Base-by-base conservation (phyloP, 2,888 invertebrate genomes). In the Nesidiocoris tenuis region DNA sequence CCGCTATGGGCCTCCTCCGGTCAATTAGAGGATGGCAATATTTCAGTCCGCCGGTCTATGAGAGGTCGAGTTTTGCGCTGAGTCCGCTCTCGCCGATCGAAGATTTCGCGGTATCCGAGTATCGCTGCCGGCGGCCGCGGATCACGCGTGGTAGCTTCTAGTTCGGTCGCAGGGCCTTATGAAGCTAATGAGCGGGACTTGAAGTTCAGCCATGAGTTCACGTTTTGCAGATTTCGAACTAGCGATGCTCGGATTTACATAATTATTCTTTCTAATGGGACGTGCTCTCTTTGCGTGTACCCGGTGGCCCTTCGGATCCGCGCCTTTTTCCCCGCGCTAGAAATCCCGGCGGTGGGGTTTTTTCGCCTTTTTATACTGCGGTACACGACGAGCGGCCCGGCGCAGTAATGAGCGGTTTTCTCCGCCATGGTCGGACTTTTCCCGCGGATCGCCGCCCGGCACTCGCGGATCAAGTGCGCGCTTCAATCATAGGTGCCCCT, bases 191-290 rank as follows among this genome's bases (percentile, higher is more conserved):
- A 67, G 67, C 67, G 55, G 12, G 55, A 54, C 67, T 67, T 56
- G 39, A 65, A 17, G 25, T 24, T 65, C 54, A 22, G 55, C 54
- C 19, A 22, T 67, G 67, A 67, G 55, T 67, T 39, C 67, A 67
- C 67, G 67, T 67, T 67, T 56, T 67, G 7, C 22, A 67, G 67
- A 67, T 67, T 67, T 67, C 67, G 67, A 67, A 67, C 67, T 22
- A 56, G 67, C 67, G 67, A 67, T 67, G 67, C 56, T 19, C 56
- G 56, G 22, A 67, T 67, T 67, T 67, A 67, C 67, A 67, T 67
- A 67, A 67, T 67, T 67, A 67, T 67, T 67, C 67, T 67, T 67
- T 67, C 67, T 67, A 67, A 67, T 67, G 67, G 67, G 67, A 67
- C 67, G 21, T 67, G 67, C 67, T 67, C 67, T 67, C 67, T 67